Evolutionary conservation across 1,140 invertebrate genomes (phyloP), one percentile per base, ranked within the genome.

Genomic region (Limonius californicus): DNA sequence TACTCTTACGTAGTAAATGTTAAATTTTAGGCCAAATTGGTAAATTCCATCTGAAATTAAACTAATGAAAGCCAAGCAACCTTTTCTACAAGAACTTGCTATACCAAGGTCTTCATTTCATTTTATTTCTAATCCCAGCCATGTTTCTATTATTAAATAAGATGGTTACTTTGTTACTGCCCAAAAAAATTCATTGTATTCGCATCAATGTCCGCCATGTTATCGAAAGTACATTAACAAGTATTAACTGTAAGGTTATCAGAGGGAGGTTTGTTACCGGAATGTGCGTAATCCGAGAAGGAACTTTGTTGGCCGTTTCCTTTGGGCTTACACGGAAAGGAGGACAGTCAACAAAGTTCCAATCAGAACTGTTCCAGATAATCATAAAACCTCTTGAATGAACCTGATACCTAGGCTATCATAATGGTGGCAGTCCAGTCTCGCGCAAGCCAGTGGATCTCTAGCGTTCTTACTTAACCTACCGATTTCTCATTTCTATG

Each of bases 401-500:
- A 35, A 61, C 42, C 60, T 61, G 58, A 60, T 54, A 60, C 60
- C 54, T 61, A 61, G 20, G 54, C 53, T 61, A 61, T 61, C 35
- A 43, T 53, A 61, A 61, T 56, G 60, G 60, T 47, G 53, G 50
- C 60, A 61, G 60, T 61, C 43, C 35, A 23, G 57, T 60, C 61
- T 35, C 35, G 39, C 58, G 18, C 61, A 45, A 58, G 57, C 54
- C 57, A 60, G 53, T 62, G 57, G 64, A 59, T 55, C 56, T 54
- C 64, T 47, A 62, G 54, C 53, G 35, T 45, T 50, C 12, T 50
- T 50, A 61, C 63, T 61, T 65, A 65, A 50, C 59, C 63, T 61
- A 61, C 53, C 45, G 57, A 21, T 59, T 47, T 57, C 53, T 30
- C 27, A 32, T 15, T 57, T 15, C 39, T 42, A 35, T 54, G 61